Evolutionary conservation across 1,140 invertebrate species (phyloP).

Genomic region (Amyelois transitella): DNA sequence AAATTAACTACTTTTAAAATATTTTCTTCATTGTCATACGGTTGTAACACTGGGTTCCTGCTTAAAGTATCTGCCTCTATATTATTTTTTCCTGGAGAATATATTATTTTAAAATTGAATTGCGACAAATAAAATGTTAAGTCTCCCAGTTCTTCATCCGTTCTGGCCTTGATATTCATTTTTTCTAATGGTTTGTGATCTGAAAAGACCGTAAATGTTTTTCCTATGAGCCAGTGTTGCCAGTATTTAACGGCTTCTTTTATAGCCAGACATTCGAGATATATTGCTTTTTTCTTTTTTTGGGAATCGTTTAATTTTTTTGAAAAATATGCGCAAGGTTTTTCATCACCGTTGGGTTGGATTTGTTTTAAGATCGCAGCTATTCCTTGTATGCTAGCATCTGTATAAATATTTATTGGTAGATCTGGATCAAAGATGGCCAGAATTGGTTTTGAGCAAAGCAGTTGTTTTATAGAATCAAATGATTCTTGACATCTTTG

Average conservation of each 20-base stretch:
- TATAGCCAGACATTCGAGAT: no score
- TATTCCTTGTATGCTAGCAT: slow-evolving; percentile 1
- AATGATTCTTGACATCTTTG: not conserved
- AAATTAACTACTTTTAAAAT: slow-evolving; percentile 10
- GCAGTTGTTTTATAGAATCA: not conserved
- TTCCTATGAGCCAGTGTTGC: not conserved
- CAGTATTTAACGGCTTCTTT: no score
- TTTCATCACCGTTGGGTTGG: not conserved
- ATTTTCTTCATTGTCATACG: slow-evolving; percentile 4
- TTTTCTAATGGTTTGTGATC: no score
- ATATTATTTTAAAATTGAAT: not conserved
- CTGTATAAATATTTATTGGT: slow-evolving; percentile 3
- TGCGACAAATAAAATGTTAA: not conserved
- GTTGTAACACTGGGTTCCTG: slow-evolving; percentile 15
- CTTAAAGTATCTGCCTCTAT: slow-evolving; percentile 13
- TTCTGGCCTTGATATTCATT: no score
- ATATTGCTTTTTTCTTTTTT: not conserved
- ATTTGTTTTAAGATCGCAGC: not conserved
- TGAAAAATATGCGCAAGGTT: no score
- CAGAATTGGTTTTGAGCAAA: not conserved
- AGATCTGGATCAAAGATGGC: not conserved
- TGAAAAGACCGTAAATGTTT: no score
- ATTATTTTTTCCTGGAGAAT: no score
- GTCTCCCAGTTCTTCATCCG: not conserved
- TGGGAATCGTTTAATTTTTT: no score